Base-by-base conservation (phyloP, 2,888 invertebrate species). In the Mallateleia sp. region DNA sequence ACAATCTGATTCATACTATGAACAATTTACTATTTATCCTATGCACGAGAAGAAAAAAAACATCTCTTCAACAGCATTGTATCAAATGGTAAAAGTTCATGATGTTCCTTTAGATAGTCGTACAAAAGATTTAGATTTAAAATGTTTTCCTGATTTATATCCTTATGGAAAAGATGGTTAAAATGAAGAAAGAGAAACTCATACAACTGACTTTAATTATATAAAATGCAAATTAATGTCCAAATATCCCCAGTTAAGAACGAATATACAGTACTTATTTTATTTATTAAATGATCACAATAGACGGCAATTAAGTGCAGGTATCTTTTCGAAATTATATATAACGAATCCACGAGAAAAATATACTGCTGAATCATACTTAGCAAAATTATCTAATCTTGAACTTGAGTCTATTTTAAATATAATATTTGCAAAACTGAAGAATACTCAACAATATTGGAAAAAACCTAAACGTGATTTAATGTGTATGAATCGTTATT, bases 181-280 rank as follows among this genome's bases (percentile, higher is more conserved):
- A 79, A 58, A 75, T 74, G 86, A 87, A 58, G 66, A 80, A n/a
- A 72, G 90, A 50, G 32, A 64, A 22, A 50, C 75, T 22, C 83
- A 72, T 62, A 54, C 92, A 4, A 69, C 74, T 11, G 74, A 84
- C 54, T 85, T 74, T 56, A 85, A 90, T 69, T 90, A 78, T 71
- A 87, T 90, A 18, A 91, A 91, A 79, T 56, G 50, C 9, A 67
- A 77, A 78, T 52, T 92, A n/a, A 82, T 87, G 79, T 92, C 91
- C 11, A 84, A 72, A 25, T 77, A 91, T 80, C 66, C 89, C 20
- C 82, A 85, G 58, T 92, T 90, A 83, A 56, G 91, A 25, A 50
- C 83, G 45, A 90, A 92, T 81, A 78, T 80, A 42, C 91, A 91
- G 71, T 91, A 91, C 72, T 45, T 92, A 18, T 92, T 92, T 84